Base-by-base conservation (phyloP, 2,113 vertebrate genomes). In the Rhineura floridana region DNA sequence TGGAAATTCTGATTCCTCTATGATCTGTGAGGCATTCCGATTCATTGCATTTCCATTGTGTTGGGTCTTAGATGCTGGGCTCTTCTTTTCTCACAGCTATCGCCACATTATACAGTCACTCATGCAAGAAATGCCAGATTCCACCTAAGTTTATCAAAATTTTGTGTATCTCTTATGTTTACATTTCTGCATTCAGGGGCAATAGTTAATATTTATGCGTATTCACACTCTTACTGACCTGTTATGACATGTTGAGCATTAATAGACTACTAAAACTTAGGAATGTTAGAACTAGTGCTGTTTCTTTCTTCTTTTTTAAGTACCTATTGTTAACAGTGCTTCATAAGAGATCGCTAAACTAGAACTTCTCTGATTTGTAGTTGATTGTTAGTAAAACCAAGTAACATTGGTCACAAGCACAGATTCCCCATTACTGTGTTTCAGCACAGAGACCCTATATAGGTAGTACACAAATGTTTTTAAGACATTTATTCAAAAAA, bases 1-100 rank as follows among this genome's bases (percentile, higher is more conserved):
- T 99, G 98, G 98, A 99, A 99, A 99, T 98, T 98, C 98, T 98
- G 98, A 99, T 99, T 99, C 98, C 95, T 94, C 98, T 98, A 98
- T 99, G 99, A 99, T 99, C 98, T 97, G 97, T 98, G 98, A 99
- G 98, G 98, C 98, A 99, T 99, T 99, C 98, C 98, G 97, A 98
- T 98, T 98, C 98, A 97, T 97, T 98, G 98, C 98, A 97, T 98
- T 99, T 97, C 97, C 98, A 99, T 99, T 99, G 98, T 99, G 98
- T 96, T 95, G 96, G 96, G 96, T 97, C 97, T 98, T 97, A 98
- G 98, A 98, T 97, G 97, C 96, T 91, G 94, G 96, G 95, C 94
- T 97, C 95, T 96, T 96, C 97, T 98, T 97, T 97, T 97, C 97
- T 98, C 97, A 96, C 98, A 97, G 97, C 96, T 97, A 98, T 97